phyloP scores from a whole-genome alignment of 2,797 vertebrate genomes.

The Manis javanica region DNA sequence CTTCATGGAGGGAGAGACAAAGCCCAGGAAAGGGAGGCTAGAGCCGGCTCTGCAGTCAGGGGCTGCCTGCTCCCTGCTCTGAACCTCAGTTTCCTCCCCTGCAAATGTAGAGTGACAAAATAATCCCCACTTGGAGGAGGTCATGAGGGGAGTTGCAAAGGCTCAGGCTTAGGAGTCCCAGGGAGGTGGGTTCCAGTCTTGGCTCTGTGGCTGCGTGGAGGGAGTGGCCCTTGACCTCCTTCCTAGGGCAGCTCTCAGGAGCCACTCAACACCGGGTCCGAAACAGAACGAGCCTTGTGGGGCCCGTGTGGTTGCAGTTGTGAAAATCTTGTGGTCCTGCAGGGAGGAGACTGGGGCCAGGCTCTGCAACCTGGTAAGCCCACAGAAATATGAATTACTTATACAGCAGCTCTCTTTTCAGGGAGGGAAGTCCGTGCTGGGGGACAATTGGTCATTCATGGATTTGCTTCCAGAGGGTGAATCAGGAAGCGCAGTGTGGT shows the following conservation, averaged over 20 bases:
- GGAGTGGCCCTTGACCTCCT: neutral
- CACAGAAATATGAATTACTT: too few relatives aligned
- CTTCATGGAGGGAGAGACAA: neutral
- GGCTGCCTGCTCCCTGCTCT: accelerated
- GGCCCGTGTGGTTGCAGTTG: neutral
- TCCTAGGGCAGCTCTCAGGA: neutral
- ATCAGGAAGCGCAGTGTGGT: accelerated
- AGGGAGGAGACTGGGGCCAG: accelerated
- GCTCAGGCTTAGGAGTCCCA: neutral
- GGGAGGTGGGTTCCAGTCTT: neutral
- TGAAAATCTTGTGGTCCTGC: neutral
- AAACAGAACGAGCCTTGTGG: neutral
- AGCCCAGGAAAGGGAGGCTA: neutral
- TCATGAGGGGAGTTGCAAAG: neutral
- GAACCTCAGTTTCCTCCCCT: neutral
- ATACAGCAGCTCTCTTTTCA: accelerated
- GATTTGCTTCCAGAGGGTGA: too few relatives aligned
- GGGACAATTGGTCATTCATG: neutral
- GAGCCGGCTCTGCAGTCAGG: neutral
- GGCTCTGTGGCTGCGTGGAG: neutral
- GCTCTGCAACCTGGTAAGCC: neutral
- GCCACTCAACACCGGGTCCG: accelerated
- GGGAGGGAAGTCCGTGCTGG: accelerated
- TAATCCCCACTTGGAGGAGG: neutral
- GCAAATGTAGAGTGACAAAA: neutral